These are phyloP conservation scores for Brachionus rotundiformis DNA, from an alignment of 1,140 invertebrate species.

Conservation along the genomic window DNA sequence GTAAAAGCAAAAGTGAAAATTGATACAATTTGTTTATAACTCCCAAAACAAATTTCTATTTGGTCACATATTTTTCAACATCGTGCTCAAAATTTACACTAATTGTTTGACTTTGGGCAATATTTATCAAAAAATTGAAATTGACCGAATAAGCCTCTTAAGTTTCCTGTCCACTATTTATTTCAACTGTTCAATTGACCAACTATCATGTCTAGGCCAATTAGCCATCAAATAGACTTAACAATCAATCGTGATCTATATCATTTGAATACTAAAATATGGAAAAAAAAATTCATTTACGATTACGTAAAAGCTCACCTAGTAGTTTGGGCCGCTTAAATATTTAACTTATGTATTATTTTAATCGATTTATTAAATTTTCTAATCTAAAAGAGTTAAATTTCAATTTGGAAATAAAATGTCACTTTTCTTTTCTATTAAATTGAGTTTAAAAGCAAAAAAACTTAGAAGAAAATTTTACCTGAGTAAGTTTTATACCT, in stretches of 20 bases:
- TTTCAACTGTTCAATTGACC: slow-evolving; percentile 10
- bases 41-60: slow-evolving; percentile 3
- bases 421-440: background rate
- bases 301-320: background rate
- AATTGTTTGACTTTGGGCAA: slow-evolving; percentile 29
- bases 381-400: slow-evolving; percentile 7
- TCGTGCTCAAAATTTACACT: slow-evolving; percentile 15
- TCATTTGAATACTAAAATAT: background rate
- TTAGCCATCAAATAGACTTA: background rate
- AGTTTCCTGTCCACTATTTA: background rate
- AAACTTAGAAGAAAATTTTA: background rate
- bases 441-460: background rate
- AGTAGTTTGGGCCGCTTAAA: background rate
- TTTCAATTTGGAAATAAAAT: slow-evolving; percentile 18
- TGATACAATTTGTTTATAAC: background rate
- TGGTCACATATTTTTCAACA: slow-evolving; percentile 31
- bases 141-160: background rate
- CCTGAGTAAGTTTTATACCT: background rate
- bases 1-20: slow-evolving; percentile 2
- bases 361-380: background rate
- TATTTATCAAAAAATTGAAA: slow-evolving; percentile 1
- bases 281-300: background rate
- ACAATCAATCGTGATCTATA: background rate
- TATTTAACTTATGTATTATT: background rate
- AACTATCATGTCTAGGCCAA: slow-evolving; percentile 33